Percentiles rank a stretch among this genome's conserved stretches.
Evolutionary conservation across 2,113 vertebrate genomes (phyloP).

Genomic region (Eulemur macaco): DNA sequence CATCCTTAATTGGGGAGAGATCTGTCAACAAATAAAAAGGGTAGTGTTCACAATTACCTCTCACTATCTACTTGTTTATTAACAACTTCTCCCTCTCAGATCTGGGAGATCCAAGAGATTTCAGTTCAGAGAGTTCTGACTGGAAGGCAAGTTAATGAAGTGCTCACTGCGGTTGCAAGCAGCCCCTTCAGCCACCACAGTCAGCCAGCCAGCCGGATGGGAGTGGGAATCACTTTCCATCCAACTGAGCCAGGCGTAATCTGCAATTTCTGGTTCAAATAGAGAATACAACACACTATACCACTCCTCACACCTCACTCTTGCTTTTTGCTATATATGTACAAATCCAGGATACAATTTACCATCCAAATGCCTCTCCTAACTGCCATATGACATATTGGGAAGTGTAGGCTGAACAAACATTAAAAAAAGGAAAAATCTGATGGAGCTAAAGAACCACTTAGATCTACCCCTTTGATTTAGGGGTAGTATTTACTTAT

Average conservation of each 20-base stretch:
- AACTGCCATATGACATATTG: background rate
- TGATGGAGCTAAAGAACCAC: background rate
- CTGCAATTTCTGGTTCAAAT: background rate
- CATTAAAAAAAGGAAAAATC: background rate
- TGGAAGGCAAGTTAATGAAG: background rate
- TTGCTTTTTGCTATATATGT: background rate
- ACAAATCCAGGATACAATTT: background rate
- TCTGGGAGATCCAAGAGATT: background rate
- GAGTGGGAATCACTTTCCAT: background rate
- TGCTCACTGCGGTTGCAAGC: background rate
- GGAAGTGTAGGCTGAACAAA: background rate
- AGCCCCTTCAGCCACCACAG: background rate
- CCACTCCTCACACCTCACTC: background rate
- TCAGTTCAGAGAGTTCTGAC: background rate
- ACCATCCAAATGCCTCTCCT: background rate
- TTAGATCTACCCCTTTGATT: background rate
- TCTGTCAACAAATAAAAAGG: background rate
- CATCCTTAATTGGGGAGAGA: background rate
- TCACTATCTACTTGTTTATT: background rate
- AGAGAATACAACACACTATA: background rate
- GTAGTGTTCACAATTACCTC: background rate
- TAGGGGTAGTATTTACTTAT: background rate
- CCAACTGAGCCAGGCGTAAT: background rate
- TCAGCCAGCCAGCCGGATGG: background rate
- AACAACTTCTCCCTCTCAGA: background rate